Base-by-base conservation (phyloP, 2,888 invertebrate species). In the Drosophila meridionalis region DNA sequence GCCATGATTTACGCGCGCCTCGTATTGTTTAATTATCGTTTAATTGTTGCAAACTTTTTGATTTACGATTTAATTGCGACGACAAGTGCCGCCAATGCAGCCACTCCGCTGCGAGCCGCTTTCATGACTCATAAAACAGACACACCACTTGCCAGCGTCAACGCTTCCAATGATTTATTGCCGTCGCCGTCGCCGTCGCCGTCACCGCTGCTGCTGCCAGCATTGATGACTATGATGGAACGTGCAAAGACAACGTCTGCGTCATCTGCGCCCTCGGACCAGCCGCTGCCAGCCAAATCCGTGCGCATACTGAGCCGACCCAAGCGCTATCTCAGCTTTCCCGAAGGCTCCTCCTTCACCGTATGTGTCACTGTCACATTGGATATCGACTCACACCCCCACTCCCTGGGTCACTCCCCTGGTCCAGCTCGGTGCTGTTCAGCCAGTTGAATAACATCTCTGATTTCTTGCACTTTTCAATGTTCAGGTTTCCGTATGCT, bases 291-390 rank as follows among this genome's bases (percentile, higher is more conserved):
- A 20, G 45, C 60, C 40, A 61, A 58, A 68, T 43, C 74, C 20
- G 28, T 38, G 59, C 82, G 71, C 61, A 64, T 76, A 52, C 78
- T 92, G 69, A 83, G 83, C 53, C 89, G 92, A 50, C 78, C 85
- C 36, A 93, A 84, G 62, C 93, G 92, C 55, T 94, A 94, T 91
- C 92, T 94, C 67, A 94, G 94, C 72, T 94, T 94, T 90, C 94
- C 94, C 28, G 94, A 94, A 87, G 94, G 94, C 67, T 94, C 94
- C 55, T 94, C 94, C 55, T 94, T 94, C 83, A 94, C 94, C 53
- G 94, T 94, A 91, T 92, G 94, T 93, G 57, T 69, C 62, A 55
- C 47, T 36, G 71, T 53, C 57, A 52, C 57, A 55, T 32, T 56
- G 28, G 38, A 8, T 43, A 50, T 28, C 59, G 28, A 9, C 32